Evolutionary conservation across 2,888 invertebrate genomes (phyloP), one percentile per base, ranked within the genome.

Genomic region (Ophion slaviceki): DNA sequence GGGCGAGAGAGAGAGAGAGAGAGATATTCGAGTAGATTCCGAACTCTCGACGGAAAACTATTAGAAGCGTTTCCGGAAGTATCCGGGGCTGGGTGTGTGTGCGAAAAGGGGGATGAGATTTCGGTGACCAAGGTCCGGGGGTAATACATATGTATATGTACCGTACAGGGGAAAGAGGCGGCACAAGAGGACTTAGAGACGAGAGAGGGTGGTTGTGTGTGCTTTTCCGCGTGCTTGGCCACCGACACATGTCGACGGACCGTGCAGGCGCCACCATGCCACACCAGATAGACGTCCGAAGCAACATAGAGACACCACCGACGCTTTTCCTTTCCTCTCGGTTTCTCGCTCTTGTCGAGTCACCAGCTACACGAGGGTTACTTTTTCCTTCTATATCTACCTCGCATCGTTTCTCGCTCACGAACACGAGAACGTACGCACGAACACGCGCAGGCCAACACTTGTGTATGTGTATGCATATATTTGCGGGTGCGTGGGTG

Each of bases 191-290:
- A 57, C 11, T 36, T 10, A 64, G 47, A 59, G 20, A 28, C 17
- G 40, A 45, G 70, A 61, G 76, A 72, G 36, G 57, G 72, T 72
- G 80, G 78, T 72, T 71, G 70, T 87, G 90, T 92, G 91, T 92
- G 90, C 91, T 93, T 93, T 93, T 93, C 92, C 93, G 92, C 92
- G 90, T 92, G 92, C 93, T 93, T 93, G 91, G 90, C 88, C 92
- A 92, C 91, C 84, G 91, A 93, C 93, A 92, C 92, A 93, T 91
- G 92, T 92, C 92, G 85, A 88, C 75, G 68, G 77, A 78, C 75
- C 76, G 84, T 86, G 84, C 77, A 82, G 81, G 81, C 84, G 86
- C 75, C 86, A 77, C 67, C 78, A 61, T 36, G 64, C 64, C 79
- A 66, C 77, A 81, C 77, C 68, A 82, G 85, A 85, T 68, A 76